Base-by-base conservation (phyloP, 2,113 vertebrate genomes). In the Lipotes vexillifer region DNA sequence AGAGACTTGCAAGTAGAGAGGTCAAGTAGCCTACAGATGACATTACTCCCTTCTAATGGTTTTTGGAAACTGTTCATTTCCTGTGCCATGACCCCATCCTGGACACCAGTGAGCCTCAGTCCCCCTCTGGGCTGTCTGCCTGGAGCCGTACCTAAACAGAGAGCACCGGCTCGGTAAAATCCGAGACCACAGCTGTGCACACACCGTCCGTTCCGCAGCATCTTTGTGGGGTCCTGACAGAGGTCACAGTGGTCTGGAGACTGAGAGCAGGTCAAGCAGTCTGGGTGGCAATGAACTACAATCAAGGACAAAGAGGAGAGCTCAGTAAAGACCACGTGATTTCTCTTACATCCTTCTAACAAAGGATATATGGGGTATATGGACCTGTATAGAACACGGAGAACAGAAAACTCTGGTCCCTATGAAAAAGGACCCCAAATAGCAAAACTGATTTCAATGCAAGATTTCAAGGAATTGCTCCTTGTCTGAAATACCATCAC, bases 181-280 rank as follows among this genome's bases (percentile, higher is more conserved):
- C 99, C 99, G 0, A 3, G 61, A 0, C 92, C 98, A 46, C 99
- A 99, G 17, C 4, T 97, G 82, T 97, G 98, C 84, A 99, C 98
- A 3, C 99, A 99, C 49, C 11, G 98, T n/a, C 99, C 99, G 0
- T 96, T 94, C 98, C 98, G 98, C 66, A 99, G 98, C 89, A 69
- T 21, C 78, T 96, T 98, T 8, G 94, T 82, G 0, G 98, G 31
- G 46, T 99, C 99, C 6, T 63, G 98, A 95, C 99, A 99, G 97
- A 98, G 96, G 25, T 98, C 97, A 88, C 99, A 99, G 96, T 33
- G 98, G 59, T 99, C 98, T 5, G 98, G 97, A 57, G 98, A 98
- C 63, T 68, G 98, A 10, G 98, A 99, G 96, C 99, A 99, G 90
- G 98, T 99, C 98, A 99, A 87, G 65, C 99, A 99, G 96, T 99